Conservation (phyloP, 2,113 vertebrate genomes). For the Candoia aspera region DNA sequence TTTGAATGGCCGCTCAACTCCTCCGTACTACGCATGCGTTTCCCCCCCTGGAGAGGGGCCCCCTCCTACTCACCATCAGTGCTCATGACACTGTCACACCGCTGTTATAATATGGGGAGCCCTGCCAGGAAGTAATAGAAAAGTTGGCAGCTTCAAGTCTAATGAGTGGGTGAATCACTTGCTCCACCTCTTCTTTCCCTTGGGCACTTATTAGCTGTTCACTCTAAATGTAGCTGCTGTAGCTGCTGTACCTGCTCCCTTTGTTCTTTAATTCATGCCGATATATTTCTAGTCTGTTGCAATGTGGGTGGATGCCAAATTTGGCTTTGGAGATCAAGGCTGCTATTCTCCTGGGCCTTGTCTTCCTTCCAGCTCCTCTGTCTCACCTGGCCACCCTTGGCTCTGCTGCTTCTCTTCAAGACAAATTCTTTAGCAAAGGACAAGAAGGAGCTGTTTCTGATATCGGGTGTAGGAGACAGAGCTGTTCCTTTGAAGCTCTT, state of each 20-base stretch:
- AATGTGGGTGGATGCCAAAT: constrained; percentile 25
- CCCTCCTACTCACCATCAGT: too few relatives aligned
- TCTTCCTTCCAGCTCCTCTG: background rate
- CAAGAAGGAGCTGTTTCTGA: background rate
- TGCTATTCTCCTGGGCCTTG: constrained; percentile 1
- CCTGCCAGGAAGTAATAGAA: constrained; percentile 7
- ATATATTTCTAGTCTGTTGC: constrained; percentile 11
- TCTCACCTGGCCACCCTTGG: background rate
- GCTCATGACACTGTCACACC: too few relatives aligned
- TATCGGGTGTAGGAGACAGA: background rate
- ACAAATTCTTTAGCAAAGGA: background rate
- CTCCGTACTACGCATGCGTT: too few relatives aligned
- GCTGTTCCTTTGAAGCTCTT: background rate
- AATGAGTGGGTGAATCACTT: background rate
- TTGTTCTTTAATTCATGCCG: constrained; percentile 38
- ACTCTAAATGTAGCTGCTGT: constrained; percentile 1
- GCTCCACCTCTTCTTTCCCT: background rate
- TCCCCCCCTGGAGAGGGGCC: too few relatives aligned
- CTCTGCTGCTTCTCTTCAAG: background rate
- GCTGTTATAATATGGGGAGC: background rate
- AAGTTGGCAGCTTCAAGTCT: background rate
- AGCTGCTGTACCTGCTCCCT: background rate
- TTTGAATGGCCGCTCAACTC: too few relatives aligned
- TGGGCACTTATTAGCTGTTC: constrained; percentile 10
- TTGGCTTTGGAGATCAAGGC: constrained; percentile 20